Base-by-base conservation (phyloP, 2,888 invertebrate species). In the Mesopsocus fuscifrons region DNA sequence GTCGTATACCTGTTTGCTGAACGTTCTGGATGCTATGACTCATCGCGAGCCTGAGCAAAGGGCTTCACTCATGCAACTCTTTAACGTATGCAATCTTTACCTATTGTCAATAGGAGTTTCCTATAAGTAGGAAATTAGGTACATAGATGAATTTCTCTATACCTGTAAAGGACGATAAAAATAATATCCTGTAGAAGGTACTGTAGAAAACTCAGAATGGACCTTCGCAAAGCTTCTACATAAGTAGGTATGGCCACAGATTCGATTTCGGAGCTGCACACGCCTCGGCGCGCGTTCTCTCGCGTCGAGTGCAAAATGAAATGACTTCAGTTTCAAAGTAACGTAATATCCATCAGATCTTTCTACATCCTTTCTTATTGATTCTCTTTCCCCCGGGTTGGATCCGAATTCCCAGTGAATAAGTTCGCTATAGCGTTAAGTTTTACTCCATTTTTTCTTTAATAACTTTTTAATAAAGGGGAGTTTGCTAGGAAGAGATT, bases 31-130 rank as follows among this genome's bases (percentile, higher is more conserved):
- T 26, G 65, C 67, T 49, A 71, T 71, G 71, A 69, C 69, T 47
- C 64, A 64, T 49, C 61, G 62, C 44, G 67, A 68, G 54, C 62
- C 67, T 26, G 54, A 62, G 42, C 56, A 63, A 44, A 62, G 71
- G 49, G 69, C 71, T 38, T 68, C 69, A 43, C 60, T 72, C 50
- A 71, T 71, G 71, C 65, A 69, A 59, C 63, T 72, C 38, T 61
- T 72, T 23, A 70, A 71, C 53, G 71, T 72, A 58, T 69, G 71
- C 68, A 53, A 44, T 44, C 38, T 42, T 40, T 21, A 18, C 3
- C 20, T 20, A 16, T 15, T 15, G 8, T 13, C 34, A 8, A 15
- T 18, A 30, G n/a, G n/a, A 30, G 30, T 33, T 16, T 16, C 33
- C 15, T 33, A 33, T 33, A 33, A 9, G 17, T 16, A 4, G 33